Evolutionary conservation across 2,113 vertebrate genomes (phyloP).

Genomic region (Podarcis muralis): DNA sequence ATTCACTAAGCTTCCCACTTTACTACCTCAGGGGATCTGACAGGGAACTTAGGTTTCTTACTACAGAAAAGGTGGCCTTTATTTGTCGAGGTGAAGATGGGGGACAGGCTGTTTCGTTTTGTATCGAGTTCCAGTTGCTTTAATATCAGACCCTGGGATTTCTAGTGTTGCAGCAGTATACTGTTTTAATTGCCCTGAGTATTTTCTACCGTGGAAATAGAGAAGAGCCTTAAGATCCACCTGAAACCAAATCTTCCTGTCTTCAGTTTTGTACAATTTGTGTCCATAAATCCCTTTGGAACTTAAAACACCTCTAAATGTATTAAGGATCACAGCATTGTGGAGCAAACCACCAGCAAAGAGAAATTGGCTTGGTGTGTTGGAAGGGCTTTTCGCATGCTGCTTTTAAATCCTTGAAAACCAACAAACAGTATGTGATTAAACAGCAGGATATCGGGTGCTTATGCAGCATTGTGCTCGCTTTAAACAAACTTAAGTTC

Average conservation of each 20-base stretch:
- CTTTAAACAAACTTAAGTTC: constrained; percentile 15
- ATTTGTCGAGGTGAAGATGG: constrained; percentile 13
- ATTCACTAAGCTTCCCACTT: constrained; percentile 50
- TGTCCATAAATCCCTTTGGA: neutral
- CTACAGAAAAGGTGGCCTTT: constrained; percentile 28
- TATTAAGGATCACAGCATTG: neutral
- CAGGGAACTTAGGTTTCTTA: constrained; percentile 53
- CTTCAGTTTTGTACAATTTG: neutral
- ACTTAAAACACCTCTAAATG: neutral
- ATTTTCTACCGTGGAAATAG: neutral
- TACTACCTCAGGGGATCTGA: constrained; percentile 59
- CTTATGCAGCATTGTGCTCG: constrained; percentile 13
- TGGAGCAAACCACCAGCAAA: constrained; percentile 27
- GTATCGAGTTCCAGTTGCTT: constrained; percentile 4
- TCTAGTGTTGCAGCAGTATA: constrained; percentile 35
- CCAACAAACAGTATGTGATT: constrained; percentile 10
- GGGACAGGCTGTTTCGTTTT: neutral
- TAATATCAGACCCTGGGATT: constrained; percentile 41
- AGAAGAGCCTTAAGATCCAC: neutral
- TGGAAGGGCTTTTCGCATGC: constrained; percentile 2
- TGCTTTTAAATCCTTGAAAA: constrained; percentile 14
- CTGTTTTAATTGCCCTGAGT: constrained; percentile 4
- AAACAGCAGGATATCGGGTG: neutral
- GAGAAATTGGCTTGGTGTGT: constrained; percentile 25
- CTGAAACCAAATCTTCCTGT: neutral